Evolutionary conservation across 2,113 vertebrate species (phyloP), one percentile per base, ranked within the genome.

Genomic region (Callocephalon fimbriatum): DNA sequence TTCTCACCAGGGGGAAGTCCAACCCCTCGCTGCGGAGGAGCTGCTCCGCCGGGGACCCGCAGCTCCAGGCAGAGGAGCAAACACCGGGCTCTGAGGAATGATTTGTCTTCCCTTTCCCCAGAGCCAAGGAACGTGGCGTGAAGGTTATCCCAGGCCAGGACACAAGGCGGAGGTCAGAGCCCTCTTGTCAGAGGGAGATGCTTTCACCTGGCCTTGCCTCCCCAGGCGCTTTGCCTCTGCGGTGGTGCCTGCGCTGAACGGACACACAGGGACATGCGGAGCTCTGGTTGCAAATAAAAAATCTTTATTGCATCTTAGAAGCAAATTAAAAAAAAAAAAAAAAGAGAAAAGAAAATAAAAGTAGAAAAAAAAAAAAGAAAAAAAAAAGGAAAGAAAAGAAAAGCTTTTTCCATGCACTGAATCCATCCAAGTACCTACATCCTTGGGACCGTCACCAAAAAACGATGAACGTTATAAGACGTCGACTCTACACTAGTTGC

Each of bases 281-380:
- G 86, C 70, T 95, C 76, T 2, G 0, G 40, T 87, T 97, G 97
- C 97, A 97, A 95, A 97, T 95, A 93, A 96, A 97, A 95, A 92
- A 44, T 61, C 92, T 97, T 97, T 97, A 97, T 97, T 97, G 97
- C 97, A 97, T 96, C 96, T 97, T 92, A 92, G 94, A 94, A 97
- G 95, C 96, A 92, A 95, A 40, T 78, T 67, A 58, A 2, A 40
- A 70, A 45, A 59, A 58, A 83, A 50, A 74, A 58, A 59, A 50
- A 13, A 63, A 53, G 3, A 6, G 21, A 27, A 7, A 0, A 6
- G 12, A 3, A 7, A n/a, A n/a, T n/a, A n/a, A n/a, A n/a, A n/a
- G n/a, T n/a, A n/a, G n/a, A n/a, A 2, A 31, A 13, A 5, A 3
- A 13, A 15, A 7, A 6, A 45, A 10, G 23, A 10, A 8, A 32